phyloP scores from a whole-genome alignment of 2,113 vertebrate species.

The Accipiter cooperii region DNA sequence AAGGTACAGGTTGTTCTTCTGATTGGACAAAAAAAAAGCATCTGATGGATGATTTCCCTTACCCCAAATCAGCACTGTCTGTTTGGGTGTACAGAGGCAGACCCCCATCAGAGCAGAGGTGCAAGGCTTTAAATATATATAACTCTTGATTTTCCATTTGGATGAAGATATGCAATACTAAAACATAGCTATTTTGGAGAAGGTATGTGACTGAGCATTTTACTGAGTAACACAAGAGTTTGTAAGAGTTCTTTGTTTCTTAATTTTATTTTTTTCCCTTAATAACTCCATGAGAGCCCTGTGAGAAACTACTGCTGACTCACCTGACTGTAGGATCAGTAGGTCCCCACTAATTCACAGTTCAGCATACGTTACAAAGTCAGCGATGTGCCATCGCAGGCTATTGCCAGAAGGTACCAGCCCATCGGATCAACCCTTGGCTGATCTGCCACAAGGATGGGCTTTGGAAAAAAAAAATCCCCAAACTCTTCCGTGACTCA shows the following conservation, averaged over 20 bases:
- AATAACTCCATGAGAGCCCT: neutral
- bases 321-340: neutral
- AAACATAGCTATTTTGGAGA: neutral
- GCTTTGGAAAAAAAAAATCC: neutral
- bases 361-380: accelerated
- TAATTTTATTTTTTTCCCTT: neutral
- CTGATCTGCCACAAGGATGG: neutral
- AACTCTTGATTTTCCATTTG: neutral
- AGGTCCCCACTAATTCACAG: neutral
- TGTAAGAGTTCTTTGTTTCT: neutral
- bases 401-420: neutral
- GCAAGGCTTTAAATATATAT: neutral
- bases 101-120: accelerated
- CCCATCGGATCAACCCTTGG: neutral
- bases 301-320: neutral
- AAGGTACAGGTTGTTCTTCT: neutral
- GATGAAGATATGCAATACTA: neutral
- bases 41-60: neutral
- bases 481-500: neutral
- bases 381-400: accelerated
- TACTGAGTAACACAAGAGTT: neutral
- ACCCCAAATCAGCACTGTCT: neutral
- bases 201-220: neutral
- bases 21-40: neutral
- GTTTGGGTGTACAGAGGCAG: neutral